Conservation (phyloP, 2,797 vertebrate species). For the Oreortyx pictus region DNA sequence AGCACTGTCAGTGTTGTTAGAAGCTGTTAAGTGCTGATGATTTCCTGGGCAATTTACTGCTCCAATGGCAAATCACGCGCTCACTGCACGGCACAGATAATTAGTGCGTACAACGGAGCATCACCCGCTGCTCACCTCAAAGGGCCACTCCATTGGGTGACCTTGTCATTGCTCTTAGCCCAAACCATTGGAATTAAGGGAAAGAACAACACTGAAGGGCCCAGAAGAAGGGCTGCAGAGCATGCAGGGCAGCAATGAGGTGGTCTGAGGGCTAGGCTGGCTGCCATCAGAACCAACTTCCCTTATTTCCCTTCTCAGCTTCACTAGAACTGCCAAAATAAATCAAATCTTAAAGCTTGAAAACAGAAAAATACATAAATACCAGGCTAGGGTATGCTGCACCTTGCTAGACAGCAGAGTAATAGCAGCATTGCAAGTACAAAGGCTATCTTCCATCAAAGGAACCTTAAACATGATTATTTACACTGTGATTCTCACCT, state of each 20-base stretch:
- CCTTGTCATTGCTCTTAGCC: background rate
- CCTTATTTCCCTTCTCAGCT: background rate
- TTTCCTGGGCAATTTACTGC: constrained; percentile 18
- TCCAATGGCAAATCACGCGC: background rate
- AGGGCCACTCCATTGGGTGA: constrained; percentile 14
- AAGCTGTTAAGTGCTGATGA: constrained; percentile 29
- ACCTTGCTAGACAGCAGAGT: background rate
- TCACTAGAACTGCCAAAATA: background rate
- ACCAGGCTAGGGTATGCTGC: background rate
- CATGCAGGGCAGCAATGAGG: background rate
- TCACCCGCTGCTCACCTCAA: constrained; percentile 24
- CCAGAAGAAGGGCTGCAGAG: background rate
- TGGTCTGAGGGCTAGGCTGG: background rate
- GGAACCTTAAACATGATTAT: constrained; percentile 42
- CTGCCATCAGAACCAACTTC: background rate
- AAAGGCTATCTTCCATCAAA: background rate
- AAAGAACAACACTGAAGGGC: background rate
- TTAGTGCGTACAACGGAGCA: background rate
- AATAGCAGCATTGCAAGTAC: background rate
- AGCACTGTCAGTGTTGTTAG: constrained; percentile 32
- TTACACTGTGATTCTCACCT: constrained; percentile 35
- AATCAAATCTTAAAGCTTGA: background rate
- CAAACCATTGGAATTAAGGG: background rate
- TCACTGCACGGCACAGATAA: constrained; percentile 9
- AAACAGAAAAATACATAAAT: background rate